Conservation (phyloP, 2,797 vertebrate species). For the Schizopygopsis malacanthus region DNA sequence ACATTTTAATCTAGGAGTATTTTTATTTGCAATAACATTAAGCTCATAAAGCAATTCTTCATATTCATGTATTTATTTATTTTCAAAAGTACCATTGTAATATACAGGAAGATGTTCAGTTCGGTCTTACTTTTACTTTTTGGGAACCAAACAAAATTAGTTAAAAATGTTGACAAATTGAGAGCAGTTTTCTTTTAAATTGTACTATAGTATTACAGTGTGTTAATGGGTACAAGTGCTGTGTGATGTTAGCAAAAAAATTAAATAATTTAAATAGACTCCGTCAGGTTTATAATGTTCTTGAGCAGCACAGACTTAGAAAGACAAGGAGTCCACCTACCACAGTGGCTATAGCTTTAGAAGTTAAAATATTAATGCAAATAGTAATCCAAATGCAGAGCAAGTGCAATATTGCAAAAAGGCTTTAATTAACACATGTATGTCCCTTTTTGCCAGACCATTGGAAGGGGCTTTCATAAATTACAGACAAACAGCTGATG, state of each 20-base stretch:
- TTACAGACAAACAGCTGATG: conserved; percentile 32
- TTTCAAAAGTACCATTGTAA: neutral
- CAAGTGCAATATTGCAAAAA: conserved; percentile 59
- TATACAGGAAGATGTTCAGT: too few species aligned
- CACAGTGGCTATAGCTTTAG: neutral
- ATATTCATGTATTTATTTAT: neutral
- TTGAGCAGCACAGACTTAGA: conserved; percentile 11
- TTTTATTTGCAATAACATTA: neutral
- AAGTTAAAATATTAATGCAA: conserved; percentile 16
- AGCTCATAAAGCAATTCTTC: neutral
- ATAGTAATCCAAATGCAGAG: conserved; percentile 60
- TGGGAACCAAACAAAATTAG: neutral
- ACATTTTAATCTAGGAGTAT: neutral
- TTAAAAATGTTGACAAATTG: neutral
- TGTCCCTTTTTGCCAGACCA: conserved; percentile 7
- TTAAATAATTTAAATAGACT: neutral
- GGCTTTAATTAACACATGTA: conserved; percentile 29
- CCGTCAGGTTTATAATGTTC: neutral
- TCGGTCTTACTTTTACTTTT: neutral
- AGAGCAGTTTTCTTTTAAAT: conserved; percentile 3
- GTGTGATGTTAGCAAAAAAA: neutral
- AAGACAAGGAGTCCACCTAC: neutral
- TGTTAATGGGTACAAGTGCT: neutral
- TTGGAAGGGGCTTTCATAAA: conserved; percentile 16
- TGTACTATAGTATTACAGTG: neutral